Conservation (phyloP, 2,797 vertebrate genomes). For the Mus caroli region DNA sequence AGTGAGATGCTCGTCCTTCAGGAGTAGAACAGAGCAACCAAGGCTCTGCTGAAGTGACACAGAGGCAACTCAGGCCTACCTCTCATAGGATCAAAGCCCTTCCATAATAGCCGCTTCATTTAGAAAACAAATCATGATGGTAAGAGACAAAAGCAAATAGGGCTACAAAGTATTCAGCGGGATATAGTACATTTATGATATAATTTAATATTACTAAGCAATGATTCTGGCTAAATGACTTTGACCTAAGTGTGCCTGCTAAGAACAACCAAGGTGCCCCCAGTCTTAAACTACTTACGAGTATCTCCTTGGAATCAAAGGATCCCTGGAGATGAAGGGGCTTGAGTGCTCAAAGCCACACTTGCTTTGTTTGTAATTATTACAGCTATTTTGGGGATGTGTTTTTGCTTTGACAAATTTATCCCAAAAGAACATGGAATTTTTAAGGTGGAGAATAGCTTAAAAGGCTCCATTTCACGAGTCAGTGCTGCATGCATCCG, state of each 20-base stretch:
- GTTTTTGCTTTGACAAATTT: slow-evolving; percentile 74
- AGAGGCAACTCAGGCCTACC: not conserved
- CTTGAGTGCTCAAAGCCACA: slow-evolving; percentile 73
- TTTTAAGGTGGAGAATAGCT: slow-evolving; percentile 64
- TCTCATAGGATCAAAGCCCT: not conserved
- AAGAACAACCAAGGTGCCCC: slow-evolving; percentile 75
- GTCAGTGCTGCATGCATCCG: not conserved
- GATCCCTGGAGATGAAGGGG: slow-evolving; percentile 74
- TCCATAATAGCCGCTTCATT: not conserved
- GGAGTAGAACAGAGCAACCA: not conserved
- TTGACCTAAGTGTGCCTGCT: slow-evolving; percentile 76
- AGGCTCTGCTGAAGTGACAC: not conserved
- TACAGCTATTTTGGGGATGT: slow-evolving; percentile 73
- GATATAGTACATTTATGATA: accelerated
- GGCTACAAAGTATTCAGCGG: accelerated
- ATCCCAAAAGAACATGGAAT: slow-evolving; percentile 67
- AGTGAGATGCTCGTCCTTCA: not conserved
- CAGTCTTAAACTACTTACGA: slow-evolving; percentile 70
- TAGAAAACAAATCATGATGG: not conserved
- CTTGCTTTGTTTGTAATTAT: slow-evolving; percentile 73
- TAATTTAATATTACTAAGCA: not conserved
- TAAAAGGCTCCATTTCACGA: slow-evolving; percentile 63
- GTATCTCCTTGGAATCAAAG: slow-evolving; percentile 70
- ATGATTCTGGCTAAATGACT: slow-evolving; percentile 56
- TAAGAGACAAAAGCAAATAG: accelerated